Percentiles rank a stretch among this genome's conserved stretches.
These are phyloP conservation scores for Trichacis sp. DNA, from an alignment of 2,888 invertebrate species.

Conservation along the genomic window DNA sequence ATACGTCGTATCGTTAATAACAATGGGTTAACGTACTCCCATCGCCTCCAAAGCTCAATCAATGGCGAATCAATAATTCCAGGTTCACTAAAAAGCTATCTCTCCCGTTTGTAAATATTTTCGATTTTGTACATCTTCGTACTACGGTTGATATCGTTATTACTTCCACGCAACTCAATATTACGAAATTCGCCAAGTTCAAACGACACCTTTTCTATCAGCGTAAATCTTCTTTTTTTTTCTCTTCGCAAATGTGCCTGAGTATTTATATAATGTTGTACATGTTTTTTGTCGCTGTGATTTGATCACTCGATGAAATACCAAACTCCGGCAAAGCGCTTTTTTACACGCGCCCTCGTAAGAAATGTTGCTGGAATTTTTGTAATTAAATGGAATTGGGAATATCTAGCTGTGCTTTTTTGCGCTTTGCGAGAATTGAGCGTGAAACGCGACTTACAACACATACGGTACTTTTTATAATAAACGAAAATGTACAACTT, in stretches of 20 bases:
- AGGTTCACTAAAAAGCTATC: conserved; percentile 13
- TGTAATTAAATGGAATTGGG: no score
- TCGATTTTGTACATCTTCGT: conserved; percentile 34
- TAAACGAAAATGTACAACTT: neutral
- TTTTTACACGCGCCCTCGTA: no score
- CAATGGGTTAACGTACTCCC: conserved; percentile 21
- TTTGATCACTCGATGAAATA: no score
- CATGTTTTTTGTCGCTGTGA: neutral
- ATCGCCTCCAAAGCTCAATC: conserved; percentile 9
- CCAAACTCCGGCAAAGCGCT: no score
- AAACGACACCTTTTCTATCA: neutral
- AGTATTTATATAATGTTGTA: conserved; percentile 2
- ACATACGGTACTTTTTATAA: neutral
- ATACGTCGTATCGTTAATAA: conserved; percentile 19
- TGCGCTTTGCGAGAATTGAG: neutral
- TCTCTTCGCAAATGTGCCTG: conserved; percentile 2
- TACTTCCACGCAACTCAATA: no score
- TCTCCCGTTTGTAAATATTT: conserved; percentile 10
- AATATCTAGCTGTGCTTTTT: neutral
- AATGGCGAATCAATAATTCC: conserved; percentile 18
- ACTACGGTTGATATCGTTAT: conserved; percentile 15
- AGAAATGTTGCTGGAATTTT: no score
- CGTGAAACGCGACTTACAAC: conserved; percentile 1
- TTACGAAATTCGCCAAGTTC: neutral
- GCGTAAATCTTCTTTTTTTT: no score